phyloP scores from a whole-genome alignment of 2,888 invertebrate genomes.

The Belgica antarctica region DNA sequence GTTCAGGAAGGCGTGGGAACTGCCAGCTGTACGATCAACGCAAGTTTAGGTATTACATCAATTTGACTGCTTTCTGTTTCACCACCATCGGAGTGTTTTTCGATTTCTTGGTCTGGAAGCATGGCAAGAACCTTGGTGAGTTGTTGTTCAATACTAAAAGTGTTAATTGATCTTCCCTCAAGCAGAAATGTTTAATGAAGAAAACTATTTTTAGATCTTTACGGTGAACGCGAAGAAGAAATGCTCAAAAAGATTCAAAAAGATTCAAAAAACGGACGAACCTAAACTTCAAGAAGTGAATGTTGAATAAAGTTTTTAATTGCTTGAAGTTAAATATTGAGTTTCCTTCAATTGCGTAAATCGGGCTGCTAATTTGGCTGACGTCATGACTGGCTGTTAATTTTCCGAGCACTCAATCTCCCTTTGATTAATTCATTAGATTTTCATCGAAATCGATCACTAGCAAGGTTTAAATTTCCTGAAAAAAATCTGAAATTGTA shows the following conservation, averaged over 20 bases:
- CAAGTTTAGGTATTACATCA: conserved; percentile 60
- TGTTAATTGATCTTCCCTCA: too few relatives aligned
- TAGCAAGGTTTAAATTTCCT: too few relatives aligned
- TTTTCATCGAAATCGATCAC: too few relatives aligned
- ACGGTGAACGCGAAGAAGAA: conserved; percentile 32
- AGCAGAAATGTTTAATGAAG: too few relatives aligned
- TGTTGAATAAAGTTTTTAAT: neutral
- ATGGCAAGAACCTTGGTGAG: conserved; percentile 60
- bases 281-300: neutral
- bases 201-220: too few relatives aligned
- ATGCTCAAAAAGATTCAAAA: neutral
- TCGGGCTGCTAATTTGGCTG: too few relatives aligned
- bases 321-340: neutral
- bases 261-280: neutral
- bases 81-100: conserved; percentile 61
- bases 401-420: too few relatives aligned
- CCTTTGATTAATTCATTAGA: too few relatives aligned
- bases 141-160: too few relatives aligned
- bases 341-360: too few relatives aligned
- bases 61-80: conserved; percentile 59
- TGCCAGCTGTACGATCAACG: conserved; percentile 67
- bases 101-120: conserved; percentile 61
- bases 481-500: too few relatives aligned
- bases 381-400: too few relatives aligned
- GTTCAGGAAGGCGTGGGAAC: conserved; percentile 60